Evolutionary conservation across 2,797 vertebrate genomes (phyloP).

Genomic region (Micropoecilia bifurca): DNA sequence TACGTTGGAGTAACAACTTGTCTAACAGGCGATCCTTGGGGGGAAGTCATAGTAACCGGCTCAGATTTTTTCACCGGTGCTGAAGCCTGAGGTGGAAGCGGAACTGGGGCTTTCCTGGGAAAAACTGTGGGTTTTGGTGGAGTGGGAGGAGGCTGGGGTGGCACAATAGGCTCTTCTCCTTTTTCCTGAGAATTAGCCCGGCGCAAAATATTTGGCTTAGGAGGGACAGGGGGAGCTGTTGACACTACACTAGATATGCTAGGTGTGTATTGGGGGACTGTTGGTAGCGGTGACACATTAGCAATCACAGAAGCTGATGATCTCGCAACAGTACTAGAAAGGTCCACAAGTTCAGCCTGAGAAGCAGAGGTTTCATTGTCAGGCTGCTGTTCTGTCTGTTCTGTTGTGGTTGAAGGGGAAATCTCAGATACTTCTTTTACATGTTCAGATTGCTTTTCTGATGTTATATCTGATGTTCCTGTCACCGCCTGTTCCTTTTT

Average conservation of each 20-base stretch:
- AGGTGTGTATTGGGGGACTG: constrained; percentile 83
- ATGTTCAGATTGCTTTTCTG: constrained; percentile 48
- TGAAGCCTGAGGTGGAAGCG: constrained; percentile 80
- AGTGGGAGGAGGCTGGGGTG: constrained; percentile 89
- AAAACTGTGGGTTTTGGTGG: constrained; percentile 91
- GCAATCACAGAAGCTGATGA: constrained; percentile 58
- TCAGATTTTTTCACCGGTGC: constrained; percentile 63
- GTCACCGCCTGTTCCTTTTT: constrained; percentile 77
- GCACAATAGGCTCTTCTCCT: constrained; percentile 82
- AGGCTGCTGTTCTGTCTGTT: constrained; percentile 47
- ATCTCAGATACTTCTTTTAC: constrained; percentile 41
- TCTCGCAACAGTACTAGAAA: constrained; percentile 65
- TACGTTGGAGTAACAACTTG: constrained; percentile 73
- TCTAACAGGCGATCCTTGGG: constrained; percentile 66
- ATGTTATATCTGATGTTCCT: constrained; percentile 39
- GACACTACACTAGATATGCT: constrained; percentile 79
- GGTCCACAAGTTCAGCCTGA: constrained; percentile 71
- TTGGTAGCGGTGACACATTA: constrained; percentile 78
- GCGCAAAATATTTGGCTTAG: constrained; percentile 86
- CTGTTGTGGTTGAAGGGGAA: constrained; percentile 33
- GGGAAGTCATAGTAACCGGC: constrained; percentile 62
- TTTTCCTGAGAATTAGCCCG: constrained; percentile 88
- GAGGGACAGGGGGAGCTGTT: constrained; percentile 84
- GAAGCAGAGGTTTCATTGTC: constrained; percentile 30
- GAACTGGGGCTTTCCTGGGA: constrained; percentile 86